Evolutionary conservation across 2,888 invertebrate species (phyloP).

Genomic region (Byasa hedistus): DNA sequence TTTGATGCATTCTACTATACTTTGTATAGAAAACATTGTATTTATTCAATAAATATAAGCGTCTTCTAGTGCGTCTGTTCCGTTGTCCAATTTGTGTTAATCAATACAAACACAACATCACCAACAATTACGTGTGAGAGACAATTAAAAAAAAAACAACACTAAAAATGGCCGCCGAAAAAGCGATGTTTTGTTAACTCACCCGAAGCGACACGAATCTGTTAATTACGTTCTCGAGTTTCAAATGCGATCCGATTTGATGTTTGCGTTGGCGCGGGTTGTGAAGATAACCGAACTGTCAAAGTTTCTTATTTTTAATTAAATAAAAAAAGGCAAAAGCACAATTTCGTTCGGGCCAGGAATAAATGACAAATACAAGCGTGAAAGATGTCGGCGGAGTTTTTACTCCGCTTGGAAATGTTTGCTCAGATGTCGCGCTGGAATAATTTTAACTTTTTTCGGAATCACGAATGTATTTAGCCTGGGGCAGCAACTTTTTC

Average conservation of each 20-base stretch:
- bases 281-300: slow-evolving; percentile 32
- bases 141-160: no score
- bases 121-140: no score
- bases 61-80: no score
- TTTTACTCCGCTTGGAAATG: slow-evolving; percentile 13
- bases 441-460: slow-evolving; percentile 3
- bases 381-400: slow-evolving; percentile 15
- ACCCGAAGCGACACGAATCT: slow-evolving; percentile 5
- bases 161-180: neutral
- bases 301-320: slow-evolving; percentile 31
- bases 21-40: no score
- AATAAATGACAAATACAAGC: slow-evolving; percentile 22
- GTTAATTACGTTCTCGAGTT: slow-evolving; percentile 22
- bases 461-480: neutral
- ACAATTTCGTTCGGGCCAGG: slow-evolving; percentile 16
- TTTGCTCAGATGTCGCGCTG: slow-evolving; percentile 7
- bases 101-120: no score
- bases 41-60: no score
- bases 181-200: slow-evolving; percentile 18
- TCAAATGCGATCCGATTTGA: slow-evolving; percentile 16
- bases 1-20: no score
- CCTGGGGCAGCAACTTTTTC: no score
- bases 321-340: slow-evolving; percentile 18
- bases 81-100: no score
- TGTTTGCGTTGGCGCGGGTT: slow-evolving; percentile 19